Evolutionary conservation across 37 sponge, comb jelly and placozoan species (phyloP), one percentile per base, ranked within the genome.

Genomic region (Bolinopsis microptera): DNA sequence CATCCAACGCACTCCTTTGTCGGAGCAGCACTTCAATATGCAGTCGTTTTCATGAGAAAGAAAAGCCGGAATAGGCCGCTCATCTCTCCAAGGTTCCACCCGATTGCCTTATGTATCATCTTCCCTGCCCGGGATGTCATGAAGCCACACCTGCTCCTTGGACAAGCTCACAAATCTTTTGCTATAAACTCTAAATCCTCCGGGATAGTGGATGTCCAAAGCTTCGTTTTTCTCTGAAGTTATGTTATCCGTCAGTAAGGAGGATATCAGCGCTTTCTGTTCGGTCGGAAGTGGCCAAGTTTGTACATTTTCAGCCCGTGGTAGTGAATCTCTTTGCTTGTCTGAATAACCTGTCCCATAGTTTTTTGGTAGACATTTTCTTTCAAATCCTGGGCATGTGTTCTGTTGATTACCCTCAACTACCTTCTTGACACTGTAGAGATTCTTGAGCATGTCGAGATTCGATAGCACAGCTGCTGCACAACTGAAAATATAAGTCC

Each of bases 311-410:
- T 97, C 21, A 96, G 92, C 92, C 97, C 99, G 38, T 97, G 94
- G 9, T 94, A 93, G 69, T 31, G 23, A 18, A 33, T 67, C 69
- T 0, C 92, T 41, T 92, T 92, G 24, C 69, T 92, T 18, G 69
- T 69, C 69, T 92, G 33, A 16, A 92, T 69, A n/a, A 92, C 48
- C 92, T 69, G 92, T 13, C 36, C 92, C 72, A 97, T 97, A 93
- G n/a, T n/a, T n/a, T 98, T 98, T 77, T 96, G 94, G 95, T 96
- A 98, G 24, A 98, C 99, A 93, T 98, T 98, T 36, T 95, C 95
- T 72, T 98, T 97, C 69, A 98, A 95, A 80, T 80, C 83, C 8
- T 35, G 18, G 27, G 83, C 38, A 80, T 80, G 31, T 5, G 83
- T 80, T n/a, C 35, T 80, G 83, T 31, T 80, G 31, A 38, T 35